Base-by-base conservation (phyloP, 1,140 invertebrate genomes). In the Venustaconcha ellipsiformis region DNA sequence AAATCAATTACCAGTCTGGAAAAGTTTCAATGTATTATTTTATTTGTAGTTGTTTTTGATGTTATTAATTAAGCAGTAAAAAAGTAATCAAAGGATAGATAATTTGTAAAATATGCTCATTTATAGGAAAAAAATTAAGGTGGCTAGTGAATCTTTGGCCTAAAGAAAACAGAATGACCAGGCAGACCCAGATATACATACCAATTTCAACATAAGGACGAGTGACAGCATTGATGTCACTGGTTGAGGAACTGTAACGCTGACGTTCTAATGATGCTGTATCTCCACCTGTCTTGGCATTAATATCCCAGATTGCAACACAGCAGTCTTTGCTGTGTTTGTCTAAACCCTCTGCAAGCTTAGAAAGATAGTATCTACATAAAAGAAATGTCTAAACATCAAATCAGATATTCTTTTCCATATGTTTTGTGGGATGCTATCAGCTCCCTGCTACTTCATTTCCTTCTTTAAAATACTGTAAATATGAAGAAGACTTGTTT, bases 321-420 rank as follows among this genome's bases (percentile, higher is more conserved):
- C 87, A 88, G 62, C 85, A 79, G 70, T 91, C 90, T 73, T 93
- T 94, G 75, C 95, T 92, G 84, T 96, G 93, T 86, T 95, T 96
- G 77, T 98, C 96, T 77, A 97, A 92, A 0, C 95, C 96, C 74
- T 94, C 94, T 4, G 95, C 94, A 68, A 99, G 86, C 90, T 91
- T 72, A 14, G 82, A 86, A 62, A 73, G 55, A 15, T 78, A 65
- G 37, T 6, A 37, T 37, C 37, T 8, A 37, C 1, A 37, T 37
- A 37, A 4, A 37, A 8, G 0, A 37, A 37, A 8, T 37, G 4
- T 4, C 8, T 8, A 37, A 37, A 37, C 37, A 4, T 37, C 2
- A 1, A 37, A 37, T 4, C 1, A 37, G 37, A 37, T 8, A 2
- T 37, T 37, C 37, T 37, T 37, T 4, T 37, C 8, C 4, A 37